These are phyloP conservation scores for Tupiocoris notatus DNA, from an alignment of 2,888 invertebrate species.

Conservation along the genomic window DNA sequence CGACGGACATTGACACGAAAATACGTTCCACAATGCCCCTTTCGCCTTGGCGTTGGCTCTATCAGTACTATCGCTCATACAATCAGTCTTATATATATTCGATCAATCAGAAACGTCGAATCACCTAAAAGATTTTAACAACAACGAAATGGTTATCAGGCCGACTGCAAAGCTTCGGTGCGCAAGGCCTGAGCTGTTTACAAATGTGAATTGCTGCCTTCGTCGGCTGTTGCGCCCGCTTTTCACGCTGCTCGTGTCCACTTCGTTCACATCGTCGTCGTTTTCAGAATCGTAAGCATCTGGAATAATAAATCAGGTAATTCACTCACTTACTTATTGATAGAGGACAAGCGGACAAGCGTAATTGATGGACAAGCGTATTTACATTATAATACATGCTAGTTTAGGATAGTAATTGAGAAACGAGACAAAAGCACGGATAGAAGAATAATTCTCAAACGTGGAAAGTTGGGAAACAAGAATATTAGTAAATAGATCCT, in stretches of 20 bases:
- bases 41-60: no score
- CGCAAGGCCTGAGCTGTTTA: background rate
- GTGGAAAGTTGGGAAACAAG: no score
- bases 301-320: background rate
- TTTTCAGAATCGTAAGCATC: slow-evolving; percentile 2
- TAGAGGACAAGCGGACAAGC: background rate
- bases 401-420: no score
- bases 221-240: slow-evolving; percentile 37
- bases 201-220: slow-evolving; percentile 20
- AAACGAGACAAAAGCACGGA: no score
- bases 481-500: no score
- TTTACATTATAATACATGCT: background rate
- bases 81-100: slow-evolving; percentile 9
- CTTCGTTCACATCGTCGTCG: slow-evolving; percentile 30
- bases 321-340: background rate
- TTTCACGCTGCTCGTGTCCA: slow-evolving; percentile 42
- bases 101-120: background rate
- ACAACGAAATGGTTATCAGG: background rate
- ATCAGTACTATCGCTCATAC: slow-evolving; percentile 9
- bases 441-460: no score
- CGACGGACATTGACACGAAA: no score
- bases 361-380: background rate
- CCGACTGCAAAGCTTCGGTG: background rate
- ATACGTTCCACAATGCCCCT: no score
- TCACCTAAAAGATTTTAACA: background rate